Percentiles rank a stretch among this genome's conserved stretches.
These are phyloP conservation scores for Psephotus haematonotus DNA, from an alignment of 2,113 vertebrate species.

Conservation along the genomic window DNA sequence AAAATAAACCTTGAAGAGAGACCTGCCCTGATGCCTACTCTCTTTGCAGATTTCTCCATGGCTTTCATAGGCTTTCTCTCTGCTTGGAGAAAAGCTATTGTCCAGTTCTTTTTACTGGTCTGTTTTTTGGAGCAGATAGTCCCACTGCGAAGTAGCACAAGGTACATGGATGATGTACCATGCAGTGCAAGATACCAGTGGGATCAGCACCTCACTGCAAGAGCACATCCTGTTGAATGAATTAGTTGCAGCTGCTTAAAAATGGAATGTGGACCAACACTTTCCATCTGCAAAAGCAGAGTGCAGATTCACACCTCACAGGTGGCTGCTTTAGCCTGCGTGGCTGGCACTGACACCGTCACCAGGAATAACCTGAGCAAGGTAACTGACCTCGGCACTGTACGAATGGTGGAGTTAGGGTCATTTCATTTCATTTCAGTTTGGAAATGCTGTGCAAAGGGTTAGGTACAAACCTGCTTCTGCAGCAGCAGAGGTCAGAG, in stretches of 20 bases:
- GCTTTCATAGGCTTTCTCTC: background rate
- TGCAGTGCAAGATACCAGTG: background rate
- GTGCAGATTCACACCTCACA: background rate
- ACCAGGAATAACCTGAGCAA: background rate
- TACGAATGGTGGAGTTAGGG: background rate
- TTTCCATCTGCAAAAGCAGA: background rate
- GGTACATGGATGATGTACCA: accelerated
- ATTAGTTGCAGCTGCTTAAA: background rate
- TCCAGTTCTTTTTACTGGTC: background rate
- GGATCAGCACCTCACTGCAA: background rate
- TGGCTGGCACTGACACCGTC: background rate
- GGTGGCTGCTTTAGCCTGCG: background rate
- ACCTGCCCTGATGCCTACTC: background rate
- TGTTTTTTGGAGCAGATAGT: background rate
- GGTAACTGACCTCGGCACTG: background rate
- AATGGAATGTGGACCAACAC: background rate
- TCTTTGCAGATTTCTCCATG: background rate
- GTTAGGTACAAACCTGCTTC: background rate
- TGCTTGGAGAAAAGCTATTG: background rate
- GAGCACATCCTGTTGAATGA: background rate
- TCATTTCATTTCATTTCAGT: background rate
- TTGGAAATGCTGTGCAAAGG: background rate
- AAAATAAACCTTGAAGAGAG: background rate
- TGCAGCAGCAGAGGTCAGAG: background rate
- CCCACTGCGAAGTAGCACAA: background rate